A percentile compares a stretch with the other conserved stretches of the same genome.
phyloP scores from a whole-genome alignment of 2,888 invertebrate species.

The Ceraclea dissimilis region DNA sequence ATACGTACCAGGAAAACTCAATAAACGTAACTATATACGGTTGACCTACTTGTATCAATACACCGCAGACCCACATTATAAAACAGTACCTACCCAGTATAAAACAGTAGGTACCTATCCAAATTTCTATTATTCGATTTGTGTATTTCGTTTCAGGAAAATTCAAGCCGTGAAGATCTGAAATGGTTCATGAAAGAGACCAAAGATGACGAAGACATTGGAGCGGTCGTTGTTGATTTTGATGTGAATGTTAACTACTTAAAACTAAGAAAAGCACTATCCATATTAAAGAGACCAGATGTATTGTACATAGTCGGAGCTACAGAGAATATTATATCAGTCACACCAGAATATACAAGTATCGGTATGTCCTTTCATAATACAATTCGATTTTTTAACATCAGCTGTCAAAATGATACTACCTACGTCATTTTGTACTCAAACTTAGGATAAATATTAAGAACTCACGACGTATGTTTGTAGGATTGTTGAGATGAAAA shows the following conservation, averaged over 20 bases:
- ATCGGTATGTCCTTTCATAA: not conserved
- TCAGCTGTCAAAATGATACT: no score
- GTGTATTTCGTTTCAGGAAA: not conserved
- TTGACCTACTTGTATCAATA: no score
- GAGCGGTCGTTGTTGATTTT: slow-evolving; percentile 31
- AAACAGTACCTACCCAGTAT: no score
- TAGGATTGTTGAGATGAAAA: no score
- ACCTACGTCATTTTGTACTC: no score
- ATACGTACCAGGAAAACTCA: no score
- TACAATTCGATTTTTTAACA: not conserved
- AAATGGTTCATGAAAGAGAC: slow-evolving; percentile 6
- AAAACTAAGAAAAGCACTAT: slow-evolving; percentile 28
- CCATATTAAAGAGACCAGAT: slow-evolving; percentile 28
- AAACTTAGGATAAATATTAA: no score
- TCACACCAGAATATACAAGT: slow-evolving; percentile 7
- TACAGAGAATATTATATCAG: slow-evolving; percentile 25
- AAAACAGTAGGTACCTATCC: no score
- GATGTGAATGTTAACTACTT: slow-evolving; percentile 28
- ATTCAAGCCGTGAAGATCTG: slow-evolving; percentile 6
- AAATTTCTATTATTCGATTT: no score
- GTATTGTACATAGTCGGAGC: slow-evolving; percentile 29
- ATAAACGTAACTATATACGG: no score
- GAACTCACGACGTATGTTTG: no score
- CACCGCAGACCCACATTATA: no score
- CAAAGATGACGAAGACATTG: slow-evolving; percentile 22